Percentiles rank a stretch among this genome's conserved stretches.
Evolutionary conservation across 92 coral and sea anemone genomes (phyloP).

Genomic region (Epizoanthus illoricatus): DNA sequence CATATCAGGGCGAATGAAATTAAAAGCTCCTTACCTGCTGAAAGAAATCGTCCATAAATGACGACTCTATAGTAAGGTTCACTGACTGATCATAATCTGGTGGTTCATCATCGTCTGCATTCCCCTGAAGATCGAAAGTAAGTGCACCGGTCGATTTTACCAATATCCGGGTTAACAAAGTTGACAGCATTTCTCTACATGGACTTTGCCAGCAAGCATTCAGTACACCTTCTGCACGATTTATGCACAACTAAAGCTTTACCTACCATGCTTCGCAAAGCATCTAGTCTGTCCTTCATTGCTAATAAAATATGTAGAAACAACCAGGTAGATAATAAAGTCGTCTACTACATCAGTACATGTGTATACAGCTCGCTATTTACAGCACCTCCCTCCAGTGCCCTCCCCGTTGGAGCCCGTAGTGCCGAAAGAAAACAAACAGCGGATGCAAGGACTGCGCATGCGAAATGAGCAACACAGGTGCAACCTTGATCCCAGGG

Average conservation of each 20-base stretch:
- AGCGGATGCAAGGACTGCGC: slow-evolving; percentile 9
- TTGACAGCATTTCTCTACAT: neutral
- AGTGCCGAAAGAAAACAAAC: slow-evolving; percentile 7
- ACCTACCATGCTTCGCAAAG: slow-evolving; percentile 38
- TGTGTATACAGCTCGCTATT: neutral
- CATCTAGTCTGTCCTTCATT: slow-evolving; percentile 47
- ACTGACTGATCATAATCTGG: slow-evolving; percentile 33
- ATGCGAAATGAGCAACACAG: too few species aligned
- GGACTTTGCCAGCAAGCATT: neutral
- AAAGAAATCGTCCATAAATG: slow-evolving; percentile 41
- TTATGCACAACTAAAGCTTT: neutral
- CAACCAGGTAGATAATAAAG: neutral
- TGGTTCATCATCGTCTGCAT: slow-evolving; percentile 37
- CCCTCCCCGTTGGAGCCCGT: slow-evolving; percentile 4
- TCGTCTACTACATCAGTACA: neutral
- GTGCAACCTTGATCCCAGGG: too few species aligned
- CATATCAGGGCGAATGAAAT: neutral
- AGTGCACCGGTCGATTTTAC: neutral
- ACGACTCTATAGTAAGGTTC: slow-evolving; percentile 27
- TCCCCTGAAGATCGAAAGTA: slow-evolving; percentile 5
- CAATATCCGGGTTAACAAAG: neutral
- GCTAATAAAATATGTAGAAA: neutral
- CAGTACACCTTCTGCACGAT: neutral
- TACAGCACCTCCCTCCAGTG: slow-evolving; percentile 19
- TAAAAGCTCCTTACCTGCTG: slow-evolving; percentile 23